phyloP scores from a whole-genome alignment of 2,113 vertebrate genomes.

The Neolamprologus falcicula region DNA sequence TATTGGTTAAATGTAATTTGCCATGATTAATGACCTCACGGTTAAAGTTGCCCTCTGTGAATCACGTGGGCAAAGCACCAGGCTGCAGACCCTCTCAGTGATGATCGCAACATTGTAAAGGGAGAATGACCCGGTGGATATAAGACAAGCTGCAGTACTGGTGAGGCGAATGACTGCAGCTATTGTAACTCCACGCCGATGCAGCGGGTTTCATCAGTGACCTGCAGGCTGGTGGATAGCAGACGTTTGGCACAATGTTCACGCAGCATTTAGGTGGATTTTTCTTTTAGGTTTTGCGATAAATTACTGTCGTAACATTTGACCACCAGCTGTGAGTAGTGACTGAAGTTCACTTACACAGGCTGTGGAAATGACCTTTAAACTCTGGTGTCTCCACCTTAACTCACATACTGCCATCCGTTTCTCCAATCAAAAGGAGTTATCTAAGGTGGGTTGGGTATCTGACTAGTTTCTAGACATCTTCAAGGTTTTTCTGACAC shows the following conservation, averaged over 20 bases:
- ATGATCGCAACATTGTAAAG: background rate
- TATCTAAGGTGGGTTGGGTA: background rate
- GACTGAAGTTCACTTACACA: background rate
- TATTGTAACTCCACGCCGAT: no score
- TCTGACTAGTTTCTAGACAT: background rate
- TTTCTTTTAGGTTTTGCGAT: background rate
- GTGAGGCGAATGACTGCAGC: background rate
- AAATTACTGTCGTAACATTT: background rate
- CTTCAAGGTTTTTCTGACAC: background rate
- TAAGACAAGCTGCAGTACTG: background rate
- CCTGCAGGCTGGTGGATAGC: background rate
- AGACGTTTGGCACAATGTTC: background rate
- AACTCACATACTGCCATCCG: fast-evolving
- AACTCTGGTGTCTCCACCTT: background rate
- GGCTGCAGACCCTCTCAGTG: background rate
- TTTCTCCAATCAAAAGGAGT: background rate
- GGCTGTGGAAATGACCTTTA: background rate
- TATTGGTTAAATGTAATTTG: background rate
- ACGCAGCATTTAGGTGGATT: background rate
- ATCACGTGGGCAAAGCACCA: background rate
- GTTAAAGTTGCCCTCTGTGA: background rate
- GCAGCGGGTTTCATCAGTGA: background rate
- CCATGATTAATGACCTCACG: background rate
- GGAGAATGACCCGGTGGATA: background rate
- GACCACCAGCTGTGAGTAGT: background rate